Percentiles rank a stretch among this genome's conserved stretches.
These are phyloP conservation scores for Argyresthia albistria DNA, from an alignment of 2,888 invertebrate genomes.

Conservation along the genomic window DNA sequence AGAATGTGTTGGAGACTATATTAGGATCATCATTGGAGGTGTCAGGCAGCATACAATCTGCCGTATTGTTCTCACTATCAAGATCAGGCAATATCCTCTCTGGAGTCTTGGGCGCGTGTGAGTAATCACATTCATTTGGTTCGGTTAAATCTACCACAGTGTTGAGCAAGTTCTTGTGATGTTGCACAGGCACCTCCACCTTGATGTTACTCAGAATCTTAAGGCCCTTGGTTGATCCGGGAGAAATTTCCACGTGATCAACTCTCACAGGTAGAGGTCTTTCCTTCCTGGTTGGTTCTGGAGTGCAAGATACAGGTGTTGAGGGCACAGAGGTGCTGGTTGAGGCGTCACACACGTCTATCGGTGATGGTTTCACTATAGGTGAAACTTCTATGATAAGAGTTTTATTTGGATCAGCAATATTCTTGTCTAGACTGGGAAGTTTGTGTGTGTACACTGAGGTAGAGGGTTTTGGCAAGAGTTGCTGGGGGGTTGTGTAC, in stretches of 20 bases:
- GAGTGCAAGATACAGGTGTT: slow-evolving; percentile 4
- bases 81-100: slow-evolving; percentile 58
- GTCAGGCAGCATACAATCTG: slow-evolving; percentile 20
- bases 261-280: slow-evolving; percentile 15
- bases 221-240: slow-evolving; percentile 39
- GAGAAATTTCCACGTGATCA: not conserved
- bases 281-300: slow-evolving; percentile 12
- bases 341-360: slow-evolving; percentile 10
- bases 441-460: slow-evolving; percentile 30
- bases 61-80: slow-evolving; percentile 42
- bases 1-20: slow-evolving; percentile 43
- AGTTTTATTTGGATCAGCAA: slow-evolving; percentile 41
- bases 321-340: slow-evolving; percentile 9
- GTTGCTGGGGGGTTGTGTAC: slow-evolving; percentile 44
- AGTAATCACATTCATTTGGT: slow-evolving; percentile 40
- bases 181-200: slow-evolving; percentile 66
- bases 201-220: slow-evolving; percentile 68
- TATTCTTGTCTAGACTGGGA: slow-evolving; percentile 25
- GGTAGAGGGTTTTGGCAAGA: slow-evolving; percentile 37
- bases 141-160: slow-evolving; percentile 60
- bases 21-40: slow-evolving; percentile 29
- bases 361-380: slow-evolving; percentile 23
- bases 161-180: slow-evolving; percentile 57
- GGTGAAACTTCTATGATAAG: slow-evolving; percentile 58
- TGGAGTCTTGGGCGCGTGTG: slow-evolving; percentile 31